Percentiles rank a stretch among this genome's conserved stretches.
Evolutionary conservation across 2,113 vertebrate genomes (phyloP).

Genomic region (Ceratotherium simum): DNA sequence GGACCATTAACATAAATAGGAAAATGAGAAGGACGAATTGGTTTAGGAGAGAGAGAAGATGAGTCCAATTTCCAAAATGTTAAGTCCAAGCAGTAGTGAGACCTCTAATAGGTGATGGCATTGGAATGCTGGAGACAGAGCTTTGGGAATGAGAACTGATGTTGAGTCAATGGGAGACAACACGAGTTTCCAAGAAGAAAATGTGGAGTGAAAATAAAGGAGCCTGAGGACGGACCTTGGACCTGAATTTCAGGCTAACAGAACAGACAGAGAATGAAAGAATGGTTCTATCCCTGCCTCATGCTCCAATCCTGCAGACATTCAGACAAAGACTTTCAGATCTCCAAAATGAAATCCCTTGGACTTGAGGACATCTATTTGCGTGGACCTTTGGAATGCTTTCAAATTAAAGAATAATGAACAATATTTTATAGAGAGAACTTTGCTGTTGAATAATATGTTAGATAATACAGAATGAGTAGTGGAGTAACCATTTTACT

Average conservation of each 20-base stretch:
- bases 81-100: background rate
- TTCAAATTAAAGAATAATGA: background rate
- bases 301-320: background rate
- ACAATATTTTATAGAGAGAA: background rate
- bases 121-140: background rate
- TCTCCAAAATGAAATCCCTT: background rate
- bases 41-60: background rate
- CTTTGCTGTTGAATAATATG: background rate
- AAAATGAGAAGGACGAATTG: background rate
- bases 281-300: background rate
- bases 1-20: background rate
- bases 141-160: background rate
- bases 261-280: background rate
- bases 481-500: background rate
- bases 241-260: background rate
- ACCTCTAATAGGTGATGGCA: fast-evolving
- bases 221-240: background rate
- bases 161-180: no score
- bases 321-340: background rate
- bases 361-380: background rate
- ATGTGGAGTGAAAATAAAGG: background rate
- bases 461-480: background rate
- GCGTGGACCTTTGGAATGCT: background rate
- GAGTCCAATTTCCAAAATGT: background rate
- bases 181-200: background rate